Evolutionary conservation across 2,797 vertebrate genomes (phyloP).

Genomic region (Molossus molossus): DNA sequence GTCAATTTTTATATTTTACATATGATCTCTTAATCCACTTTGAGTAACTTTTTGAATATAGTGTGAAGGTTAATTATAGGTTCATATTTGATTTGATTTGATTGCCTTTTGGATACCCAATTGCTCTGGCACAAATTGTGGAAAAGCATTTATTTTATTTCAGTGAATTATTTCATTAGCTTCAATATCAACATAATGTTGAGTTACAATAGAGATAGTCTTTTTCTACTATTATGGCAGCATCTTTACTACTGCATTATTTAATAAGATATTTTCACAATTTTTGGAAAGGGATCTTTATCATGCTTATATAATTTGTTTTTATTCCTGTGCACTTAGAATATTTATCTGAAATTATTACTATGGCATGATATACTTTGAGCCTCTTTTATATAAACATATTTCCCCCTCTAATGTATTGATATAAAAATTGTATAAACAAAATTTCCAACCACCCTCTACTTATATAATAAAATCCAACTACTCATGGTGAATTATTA

Average conservation of each 20-base stretch:
- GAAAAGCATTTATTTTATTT: constrained; percentile 28
- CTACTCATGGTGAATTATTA: background rate
- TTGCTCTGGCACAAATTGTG: background rate
- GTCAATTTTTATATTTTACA: background rate
- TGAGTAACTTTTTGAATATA: background rate
- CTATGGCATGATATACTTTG: background rate
- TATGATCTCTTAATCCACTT: background rate
- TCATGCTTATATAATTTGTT: background rate
- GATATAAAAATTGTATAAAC: background rate
- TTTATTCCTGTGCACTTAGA: background rate
- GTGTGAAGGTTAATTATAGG: background rate
- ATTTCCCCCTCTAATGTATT: background rate
- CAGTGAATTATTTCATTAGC: constrained; percentile 3
- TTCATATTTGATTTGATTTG: background rate
- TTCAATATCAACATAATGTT: background rate
- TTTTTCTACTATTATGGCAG: background rate
- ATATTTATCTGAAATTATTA: constrained; percentile 24
- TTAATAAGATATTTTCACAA: background rate
- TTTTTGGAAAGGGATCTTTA: background rate
- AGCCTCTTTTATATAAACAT: background rate
- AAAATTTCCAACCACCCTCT: background rate
- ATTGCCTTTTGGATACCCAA: background rate
- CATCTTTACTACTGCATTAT: constrained; percentile 10
- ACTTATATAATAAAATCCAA: background rate
- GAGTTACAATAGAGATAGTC: background rate